Evolutionary conservation across 2,888 invertebrate genomes (phyloP).

Genomic region (Agrotis puta): DNA sequence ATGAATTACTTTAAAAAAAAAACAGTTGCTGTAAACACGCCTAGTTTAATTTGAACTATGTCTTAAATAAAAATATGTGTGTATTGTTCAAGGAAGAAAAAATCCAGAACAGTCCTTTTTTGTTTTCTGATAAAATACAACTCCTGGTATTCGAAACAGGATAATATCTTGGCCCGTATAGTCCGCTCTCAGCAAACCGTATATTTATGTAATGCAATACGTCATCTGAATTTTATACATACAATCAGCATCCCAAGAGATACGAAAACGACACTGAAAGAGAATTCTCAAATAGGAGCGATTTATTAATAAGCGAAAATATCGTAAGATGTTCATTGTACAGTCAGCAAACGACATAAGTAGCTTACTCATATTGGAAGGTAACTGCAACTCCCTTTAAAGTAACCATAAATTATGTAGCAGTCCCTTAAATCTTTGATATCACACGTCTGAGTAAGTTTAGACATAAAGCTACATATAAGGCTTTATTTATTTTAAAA

Average conservation of each 20-base stretch:
- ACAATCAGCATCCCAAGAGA: conserved; percentile 36
- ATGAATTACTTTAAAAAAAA: background rate
- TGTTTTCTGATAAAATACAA: too few species aligned
- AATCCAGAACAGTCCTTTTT: too few species aligned
- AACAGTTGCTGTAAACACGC: background rate
- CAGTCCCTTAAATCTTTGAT: conserved; percentile 10
- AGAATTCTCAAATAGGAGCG: conserved; percentile 27
- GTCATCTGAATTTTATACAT: conserved; percentile 41
- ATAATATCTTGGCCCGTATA: background rate
- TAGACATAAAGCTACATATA: conserved; percentile 2
- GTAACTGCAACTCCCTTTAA: conserved; percentile 15
- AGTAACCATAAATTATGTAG: background rate
- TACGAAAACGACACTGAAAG: conserved; percentile 27
- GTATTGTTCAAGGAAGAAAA: too few species aligned
- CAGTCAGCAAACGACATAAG: conserved; percentile 5
- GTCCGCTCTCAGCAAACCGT: background rate
- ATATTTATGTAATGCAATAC: conserved; percentile 23
- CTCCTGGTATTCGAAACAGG: background rate
- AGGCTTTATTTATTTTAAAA: background rate
- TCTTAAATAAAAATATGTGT: background rate
- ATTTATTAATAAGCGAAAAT: conserved; percentile 28
- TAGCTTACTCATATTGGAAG: background rate
- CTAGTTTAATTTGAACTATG: background rate
- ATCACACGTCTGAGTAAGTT: conserved; percentile 2
- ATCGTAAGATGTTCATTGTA: background rate